Base-by-base conservation (phyloP, 1,140 invertebrate genomes). In the Drosophila watanabei region DNA sequence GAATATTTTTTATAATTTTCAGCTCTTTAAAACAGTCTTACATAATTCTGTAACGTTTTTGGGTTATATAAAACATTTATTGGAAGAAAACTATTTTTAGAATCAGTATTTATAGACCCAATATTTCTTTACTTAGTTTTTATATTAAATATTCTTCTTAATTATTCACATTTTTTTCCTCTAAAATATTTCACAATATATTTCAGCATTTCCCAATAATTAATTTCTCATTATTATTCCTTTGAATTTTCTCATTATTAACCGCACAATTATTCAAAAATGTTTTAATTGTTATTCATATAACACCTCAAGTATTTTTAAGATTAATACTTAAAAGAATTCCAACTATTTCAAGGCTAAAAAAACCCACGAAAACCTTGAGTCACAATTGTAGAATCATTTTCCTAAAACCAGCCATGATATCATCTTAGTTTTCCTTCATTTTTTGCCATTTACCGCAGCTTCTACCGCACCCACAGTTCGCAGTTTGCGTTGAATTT, bases 221-320 rank as follows among this genome's bases (percentile, higher is more conserved):
- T 18, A 24, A 20, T 35, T 20, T 0, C 52, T 37, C 52, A 54
- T 54, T 20, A 24, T 37, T 24, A 54, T 35, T 54, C 7, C 32
- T 35, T 35, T 16, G 8, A 56, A 5, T 20, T 14, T 14, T 20
- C 11, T 1, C 18, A 33, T 20, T 14, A 18, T 14, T 35, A 35
- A 1, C 11, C 7, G 14, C 18, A 6, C 8, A 56, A 18, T 57
- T 64, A 64, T 60, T 2, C 30, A 61, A 33, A 61, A 61, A 43
- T 32, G 7, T 9, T 10, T 13, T 43, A 13, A 37, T 61, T 60
- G 39, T 24, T 65, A 65, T 6, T 11, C 39, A 65, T 61, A n/a
- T 45, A 33, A 20, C 56, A 61, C 63, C 56, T 65, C 30, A 28
- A 61, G 20, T 65, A 41, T 43, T 43, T 60, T 18, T 18, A n/a